Base-by-base conservation (phyloP, 2,888 invertebrate species). In the Notodonta ziczac region DNA sequence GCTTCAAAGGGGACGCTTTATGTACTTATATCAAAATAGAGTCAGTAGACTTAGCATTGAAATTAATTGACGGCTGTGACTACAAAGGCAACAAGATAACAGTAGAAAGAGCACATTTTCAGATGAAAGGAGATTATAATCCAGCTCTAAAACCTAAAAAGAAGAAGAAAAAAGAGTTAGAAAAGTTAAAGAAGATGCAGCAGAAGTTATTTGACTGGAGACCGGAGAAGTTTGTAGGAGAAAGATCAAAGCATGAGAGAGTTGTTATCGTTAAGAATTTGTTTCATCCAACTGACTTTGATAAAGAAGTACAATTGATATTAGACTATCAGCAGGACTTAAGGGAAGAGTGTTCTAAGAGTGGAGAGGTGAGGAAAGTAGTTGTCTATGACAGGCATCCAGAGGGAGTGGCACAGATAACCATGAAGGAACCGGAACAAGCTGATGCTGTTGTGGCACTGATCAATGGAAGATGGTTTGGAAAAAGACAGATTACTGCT, bases 1-100 rank as follows among this genome's bases (percentile, higher is more conserved):
- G 95, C 66, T 94, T 97, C 44, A 99, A 99, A 93, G 99, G 99
- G 10, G 99, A 99, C 94, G 99, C 97, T 12, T 93, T 98, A 54
- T 99, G 99, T 87, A 98, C 98, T 70, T 99, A 98, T 83, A 98
- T 99, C 58, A 98, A 97, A 95, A 97, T 98, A 84, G 99, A 99
- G 89, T 99, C 99, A 5, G 98, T 99, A 1, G 96, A 98, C 44
- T 90, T 99, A 78, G 99, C 99, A 0, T 86, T 99, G 60, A 97
- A 97, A 66, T 94, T 99, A 67, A 90, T 99, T 56, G 99, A 99
- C 90, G 99, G 98, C 1, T 96, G 95, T 74, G 95, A 96, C 65
- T 89, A 97, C 7, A 95, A 97, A 80, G 98, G 97, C 0, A 95
- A 97, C 59, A 97, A 96, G 78, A 94, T 99, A 6, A 95, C 95